Base-by-base conservation (phyloP, 2,797 vertebrate species). In the Chaetodon trifasciatus region DNA sequence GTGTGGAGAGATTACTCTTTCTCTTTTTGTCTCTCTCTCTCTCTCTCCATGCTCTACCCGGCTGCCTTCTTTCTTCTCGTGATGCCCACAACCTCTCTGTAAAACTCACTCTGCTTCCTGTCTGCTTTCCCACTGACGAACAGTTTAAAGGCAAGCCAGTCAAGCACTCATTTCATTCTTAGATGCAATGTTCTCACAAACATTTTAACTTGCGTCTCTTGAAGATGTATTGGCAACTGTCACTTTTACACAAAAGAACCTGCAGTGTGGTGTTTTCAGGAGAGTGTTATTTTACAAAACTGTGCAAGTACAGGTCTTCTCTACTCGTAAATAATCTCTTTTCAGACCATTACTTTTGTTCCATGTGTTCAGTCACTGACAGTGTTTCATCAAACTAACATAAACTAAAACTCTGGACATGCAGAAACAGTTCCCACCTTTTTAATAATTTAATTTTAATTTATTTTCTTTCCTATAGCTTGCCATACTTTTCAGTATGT, bases 1-100 rank as follows among this genome's bases (percentile, higher is more conserved):
- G 86, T 88, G 85, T 86, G 88, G 74, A 88, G 85, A 90, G 89
- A 92, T 92, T 88, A 82, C 78, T 86, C 78, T 77, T 69, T 87
- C 73, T 87, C 70, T 90, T 84, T 89, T 86, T 90, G 62, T 88
- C 21, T 85, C 56, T 37, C 39, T 66, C 55, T 62, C 37, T 13
- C 42, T 13, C 42, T 40, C 52, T 62, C 70, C 68, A 71, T 9
- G 63, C 80, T 88, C 76, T 58, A n/a, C 78, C 79, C 79, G 13
- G 47, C 80, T 57, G 77, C 81, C 79, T 70, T 86, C 75, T 79
- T 78, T 78, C 80, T 86, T 83, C 76, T 78, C 66, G 63, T 76
- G 65, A 82, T 73, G 86, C 91, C 76, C 70, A 65, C 78, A 80
- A 72, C 86, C 70, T 86, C 80, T 81, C 81, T 50, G 64, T 66